phyloP scores from a whole-genome alignment of 2,113 vertebrate species.

The Anoplopoma fimbria region DNA sequence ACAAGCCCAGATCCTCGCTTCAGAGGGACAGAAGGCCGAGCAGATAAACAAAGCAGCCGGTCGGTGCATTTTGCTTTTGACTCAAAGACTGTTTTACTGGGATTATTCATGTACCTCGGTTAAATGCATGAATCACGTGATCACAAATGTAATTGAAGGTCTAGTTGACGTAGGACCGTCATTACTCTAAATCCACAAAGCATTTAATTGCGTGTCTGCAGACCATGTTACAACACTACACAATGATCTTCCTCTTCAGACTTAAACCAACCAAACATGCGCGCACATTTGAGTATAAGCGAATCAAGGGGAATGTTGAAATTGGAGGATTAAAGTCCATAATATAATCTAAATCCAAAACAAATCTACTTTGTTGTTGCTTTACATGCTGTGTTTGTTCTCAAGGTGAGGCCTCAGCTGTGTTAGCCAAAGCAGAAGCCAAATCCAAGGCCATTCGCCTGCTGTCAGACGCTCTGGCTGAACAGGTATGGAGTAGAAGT shows the following conservation, averaged over 20 bases:
- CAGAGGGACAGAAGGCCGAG: conserved; percentile 88
- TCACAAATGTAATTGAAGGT: conserved; percentile 48
- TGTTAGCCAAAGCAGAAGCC: conserved; percentile 88
- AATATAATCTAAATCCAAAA: neutral
- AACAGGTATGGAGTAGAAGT: conserved; percentile 78
- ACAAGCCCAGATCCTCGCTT: conserved; percentile 90
- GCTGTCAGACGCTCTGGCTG: conserved; percentile 86
- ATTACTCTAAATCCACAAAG: conserved; percentile 61
- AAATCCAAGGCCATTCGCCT: conserved; percentile 89
- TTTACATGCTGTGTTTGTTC: conserved; percentile 6
- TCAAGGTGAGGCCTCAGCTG: conserved; percentile 89
- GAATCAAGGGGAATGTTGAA: neutral
- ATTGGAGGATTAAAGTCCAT: conserved; percentile 15
- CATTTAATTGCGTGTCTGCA: conserved; percentile 45
- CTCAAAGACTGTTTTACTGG: conserved; percentile 2
- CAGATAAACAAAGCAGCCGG: conserved; percentile 91
- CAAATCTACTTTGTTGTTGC: neutral
- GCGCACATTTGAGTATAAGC: neutral
- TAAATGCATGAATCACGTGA: conserved; percentile 13
- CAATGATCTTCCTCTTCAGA: conserved; percentile 10
- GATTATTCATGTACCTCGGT: conserved; percentile 22
- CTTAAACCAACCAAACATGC: conserved; percentile 22
- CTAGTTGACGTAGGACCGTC: conserved; percentile 29
- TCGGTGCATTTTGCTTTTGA: conserved; percentile 52
- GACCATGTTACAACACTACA: conserved; percentile 35